Conservation (phyloP, 1,140 invertebrate genomes). For the Brachionus sp. region DNA sequence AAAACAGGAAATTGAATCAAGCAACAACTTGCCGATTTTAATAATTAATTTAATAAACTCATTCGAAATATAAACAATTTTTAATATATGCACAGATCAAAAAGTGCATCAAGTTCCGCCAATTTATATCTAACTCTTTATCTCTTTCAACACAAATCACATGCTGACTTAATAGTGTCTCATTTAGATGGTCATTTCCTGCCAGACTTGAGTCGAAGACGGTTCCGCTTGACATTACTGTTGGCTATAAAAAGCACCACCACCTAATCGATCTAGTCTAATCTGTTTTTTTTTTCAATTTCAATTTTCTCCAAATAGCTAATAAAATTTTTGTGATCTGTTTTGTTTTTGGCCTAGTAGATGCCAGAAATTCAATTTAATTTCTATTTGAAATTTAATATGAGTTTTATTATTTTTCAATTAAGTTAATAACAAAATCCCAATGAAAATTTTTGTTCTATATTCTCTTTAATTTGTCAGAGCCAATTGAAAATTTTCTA, state of each 20-base stretch:
- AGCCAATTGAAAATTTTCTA: neutral
- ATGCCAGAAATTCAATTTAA: slow-evolving; percentile 31
- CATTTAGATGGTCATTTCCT: neutral
- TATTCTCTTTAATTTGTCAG: neutral
- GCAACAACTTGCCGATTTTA: neutral
- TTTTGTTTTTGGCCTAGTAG: neutral
- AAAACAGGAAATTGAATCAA: neutral
- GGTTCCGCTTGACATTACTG: slow-evolving; percentile 10
- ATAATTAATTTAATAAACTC: neutral
- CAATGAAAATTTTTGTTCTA: neutral
- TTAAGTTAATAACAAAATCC: slow-evolving; percentile 27
- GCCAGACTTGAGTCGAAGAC: neutral
- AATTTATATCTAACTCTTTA: neutral
- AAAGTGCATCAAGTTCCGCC: slow-evolving; percentile 2
- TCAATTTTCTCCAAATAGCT: neutral
- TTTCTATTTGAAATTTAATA: slow-evolving; percentile 34
- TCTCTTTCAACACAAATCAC: slow-evolving; percentile 16
- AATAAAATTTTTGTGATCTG: slow-evolving; percentile 34
- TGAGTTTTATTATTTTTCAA: slow-evolving; percentile 42
- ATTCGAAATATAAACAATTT: neutral
- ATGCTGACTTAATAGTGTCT: slow-evolving; percentile 9
- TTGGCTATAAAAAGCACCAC: neutral
- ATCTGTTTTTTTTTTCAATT: neutral
- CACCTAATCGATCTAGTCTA: too few species aligned
- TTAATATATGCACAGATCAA: neutral